Evolutionary conservation across 2,888 invertebrate genomes (phyloP), one percentile per base, ranked within the genome.

Genomic region (Mythimna vitellina): DNA sequence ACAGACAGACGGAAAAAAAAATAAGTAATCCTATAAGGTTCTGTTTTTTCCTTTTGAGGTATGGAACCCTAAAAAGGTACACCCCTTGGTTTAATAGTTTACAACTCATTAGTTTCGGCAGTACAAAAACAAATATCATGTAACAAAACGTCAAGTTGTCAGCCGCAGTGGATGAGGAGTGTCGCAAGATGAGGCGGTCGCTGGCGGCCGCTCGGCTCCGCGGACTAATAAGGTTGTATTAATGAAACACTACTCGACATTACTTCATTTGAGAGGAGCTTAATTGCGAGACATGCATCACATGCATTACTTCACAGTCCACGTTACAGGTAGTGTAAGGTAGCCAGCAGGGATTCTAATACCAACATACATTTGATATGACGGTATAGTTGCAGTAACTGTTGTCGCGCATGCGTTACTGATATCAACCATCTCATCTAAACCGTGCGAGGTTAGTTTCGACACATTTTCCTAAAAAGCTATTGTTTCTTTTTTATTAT

Each of bases 191-290:
- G 38, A n/a, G 46, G 8, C 51, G 25, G 42, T n/a, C 35, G 46
- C 42, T 4, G 25, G 9, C 32, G 10, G 12, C 56, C 51, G 51
- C 22, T 51, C 58, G 20, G 58, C 76, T 67, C 49, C 7, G 49
- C 46, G 20, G 46, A 62, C 58, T 63, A 76, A 54, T 67, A 14
- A 76, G 42, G 22, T 60, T 17, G 49, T 38, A 38, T 8, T 51
- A 14, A 46, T 61, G 77, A 56, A 68, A 77, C 35, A 68, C 68
- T 68, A 77, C 51, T 67, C 81, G 54, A 76, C 69, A 64, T 81
- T 77, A 68, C 77, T 56, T 63, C 25, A 81, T 38, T 76, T 38
- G 54, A 67, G 62, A 69, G 29, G 42, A 81, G 35, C 17, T 22
- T 51, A 9, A 51, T 76, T 60, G 42, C 68, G 32, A 63, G 68